These are phyloP conservation scores for Burhinus oedicnemus DNA, from an alignment of 2,113 vertebrate genomes.

Conservation along the genomic window DNA sequence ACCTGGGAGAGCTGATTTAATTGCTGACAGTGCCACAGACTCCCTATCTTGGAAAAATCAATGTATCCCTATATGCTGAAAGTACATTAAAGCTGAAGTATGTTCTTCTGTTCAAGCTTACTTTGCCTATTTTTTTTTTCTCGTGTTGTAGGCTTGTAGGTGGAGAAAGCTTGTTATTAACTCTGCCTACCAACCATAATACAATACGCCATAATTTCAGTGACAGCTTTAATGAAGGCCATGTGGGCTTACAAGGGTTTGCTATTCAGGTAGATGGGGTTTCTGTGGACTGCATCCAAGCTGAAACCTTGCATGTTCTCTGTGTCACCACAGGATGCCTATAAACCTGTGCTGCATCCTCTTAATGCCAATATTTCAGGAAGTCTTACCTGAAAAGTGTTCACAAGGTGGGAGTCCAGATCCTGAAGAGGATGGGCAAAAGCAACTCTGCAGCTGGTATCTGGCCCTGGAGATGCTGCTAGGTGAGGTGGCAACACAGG, in stretches of 20 bases:
- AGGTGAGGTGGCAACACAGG: accelerated
- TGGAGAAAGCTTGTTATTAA: not conserved
- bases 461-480: not conserved
- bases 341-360: accelerated
- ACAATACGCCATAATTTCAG: not conserved
- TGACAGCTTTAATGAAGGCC: not conserved
- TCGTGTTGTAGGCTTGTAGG: not conserved
- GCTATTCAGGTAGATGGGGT: not conserved
- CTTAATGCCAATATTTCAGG: not conserved
- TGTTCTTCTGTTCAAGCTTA: not conserved
- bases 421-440: not conserved
- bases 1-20: not conserved
- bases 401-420: not conserved
- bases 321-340: accelerated
- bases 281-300: not conserved
- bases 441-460: not conserved
- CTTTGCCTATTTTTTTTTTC: not conserved
- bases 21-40: not conserved
- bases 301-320: not conserved
- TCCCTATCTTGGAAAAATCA: not conserved
- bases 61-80: not conserved
- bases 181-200: not conserved
- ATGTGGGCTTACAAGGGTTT: not conserved
- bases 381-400: not conserved
- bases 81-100: not conserved